Percentiles rank a stretch among this genome's conserved stretches.
These are phyloP conservation scores for Pachyseris speciosa DNA, from an alignment of 64 coral and sea anemone genomes.

Conservation along the genomic window DNA sequence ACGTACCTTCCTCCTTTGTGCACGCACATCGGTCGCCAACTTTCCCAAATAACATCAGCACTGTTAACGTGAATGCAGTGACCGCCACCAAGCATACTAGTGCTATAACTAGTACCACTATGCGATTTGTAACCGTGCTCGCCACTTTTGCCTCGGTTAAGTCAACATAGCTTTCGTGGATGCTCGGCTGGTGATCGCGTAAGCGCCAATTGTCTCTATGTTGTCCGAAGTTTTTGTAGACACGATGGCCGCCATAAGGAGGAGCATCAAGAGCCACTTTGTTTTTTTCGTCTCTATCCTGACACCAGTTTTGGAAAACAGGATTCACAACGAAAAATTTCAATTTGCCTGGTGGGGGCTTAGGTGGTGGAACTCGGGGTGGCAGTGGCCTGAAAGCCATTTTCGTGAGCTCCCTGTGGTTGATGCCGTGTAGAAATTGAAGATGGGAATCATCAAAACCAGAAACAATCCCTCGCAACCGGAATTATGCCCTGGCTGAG, in stretches of 20 bases:
- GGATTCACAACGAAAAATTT: slow-evolving; percentile 12
- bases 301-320: slow-evolving; percentile 45
- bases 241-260: not conserved
- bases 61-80: not conserved
- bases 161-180: not conserved
- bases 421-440: not conserved
- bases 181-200: not conserved
- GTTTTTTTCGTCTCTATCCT: not conserved
- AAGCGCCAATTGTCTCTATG: not conserved
- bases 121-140: not conserved
- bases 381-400: not conserved
- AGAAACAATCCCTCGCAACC: not conserved
- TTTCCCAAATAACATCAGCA: slow-evolving; percentile 20
- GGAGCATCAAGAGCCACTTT: not conserved
- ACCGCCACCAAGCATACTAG: not conserved
- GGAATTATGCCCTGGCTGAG: not conserved
- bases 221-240: not conserved
- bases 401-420: not conserved
- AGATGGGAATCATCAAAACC: not conserved
- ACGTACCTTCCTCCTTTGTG: not conserved
- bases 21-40: not conserved
- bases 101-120: not conserved
- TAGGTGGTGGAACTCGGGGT: not conserved
- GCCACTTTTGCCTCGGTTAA: not conserved
- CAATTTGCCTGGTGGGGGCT: not conserved